phyloP scores from a whole-genome alignment of 2,113 vertebrate genomes.

The Callipepla squamata region DNA sequence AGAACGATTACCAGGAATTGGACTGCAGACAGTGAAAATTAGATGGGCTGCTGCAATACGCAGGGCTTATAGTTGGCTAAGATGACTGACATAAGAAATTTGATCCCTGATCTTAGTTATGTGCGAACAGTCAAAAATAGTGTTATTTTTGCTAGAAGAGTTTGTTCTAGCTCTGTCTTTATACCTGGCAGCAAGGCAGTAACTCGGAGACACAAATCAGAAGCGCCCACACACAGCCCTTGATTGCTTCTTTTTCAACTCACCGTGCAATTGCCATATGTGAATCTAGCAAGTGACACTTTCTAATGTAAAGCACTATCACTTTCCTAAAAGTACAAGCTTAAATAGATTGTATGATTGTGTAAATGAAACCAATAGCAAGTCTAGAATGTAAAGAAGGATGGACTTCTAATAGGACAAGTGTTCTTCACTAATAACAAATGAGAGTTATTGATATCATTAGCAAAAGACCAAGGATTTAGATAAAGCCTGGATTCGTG shows the following conservation, averaged over 20 bases:
- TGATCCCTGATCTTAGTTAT: neutral
- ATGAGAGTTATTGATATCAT: neutral
- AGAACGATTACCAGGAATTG: neutral
- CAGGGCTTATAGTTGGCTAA: neutral
- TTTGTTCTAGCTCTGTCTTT: conserved; percentile 53
- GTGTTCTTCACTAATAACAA: neutral
- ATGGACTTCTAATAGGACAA: neutral
- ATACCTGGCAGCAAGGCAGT: conserved; percentile 50
- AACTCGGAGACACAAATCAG: conserved; percentile 47
- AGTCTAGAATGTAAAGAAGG: neutral
- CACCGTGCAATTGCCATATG: conserved; percentile 55
- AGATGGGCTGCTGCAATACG: neutral
- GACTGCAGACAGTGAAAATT: neutral
- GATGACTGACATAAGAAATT: neutral
- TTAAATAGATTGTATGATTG: neutral
- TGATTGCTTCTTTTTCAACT: conserved; percentile 52
- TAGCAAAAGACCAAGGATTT: neutral
- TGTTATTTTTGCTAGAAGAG: conserved; percentile 25
- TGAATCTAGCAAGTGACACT: conserved; percentile 47
- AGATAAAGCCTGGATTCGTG: neutral
- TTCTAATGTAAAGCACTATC: conserved; percentile 27
- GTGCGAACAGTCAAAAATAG: neutral
- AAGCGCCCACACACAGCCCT: conserved; percentile 20
- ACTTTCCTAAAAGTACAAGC: conserved; percentile 10
- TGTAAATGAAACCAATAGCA: neutral